phyloP scores from a whole-genome alignment of 2,797 vertebrate species.

The Leptodactylus fallax region DNA sequence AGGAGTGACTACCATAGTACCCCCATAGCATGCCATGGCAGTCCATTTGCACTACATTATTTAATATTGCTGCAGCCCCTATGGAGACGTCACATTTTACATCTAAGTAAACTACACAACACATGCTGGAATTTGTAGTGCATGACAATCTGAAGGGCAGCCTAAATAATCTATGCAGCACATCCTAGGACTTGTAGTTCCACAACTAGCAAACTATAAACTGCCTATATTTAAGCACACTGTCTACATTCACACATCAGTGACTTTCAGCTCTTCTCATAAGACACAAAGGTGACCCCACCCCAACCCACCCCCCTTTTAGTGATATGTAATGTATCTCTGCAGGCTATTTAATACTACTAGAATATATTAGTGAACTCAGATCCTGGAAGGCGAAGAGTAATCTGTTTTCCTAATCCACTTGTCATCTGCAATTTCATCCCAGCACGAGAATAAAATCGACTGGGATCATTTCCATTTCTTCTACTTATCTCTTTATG shows the following conservation, averaged over 20 bases:
- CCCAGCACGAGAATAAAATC: constrained; percentile 1
- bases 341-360: constrained; percentile 13
- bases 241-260: neutral
- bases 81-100: neutral
- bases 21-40: neutral
- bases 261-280: neutral
- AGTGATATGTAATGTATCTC: neutral
- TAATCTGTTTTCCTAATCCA: constrained; percentile 38
- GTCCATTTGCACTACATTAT: no score
- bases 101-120: neutral
- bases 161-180: neutral
- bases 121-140: neutral
- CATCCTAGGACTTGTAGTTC: neutral
- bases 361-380: neutral
- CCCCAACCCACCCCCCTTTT: neutral
- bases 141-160: no score
- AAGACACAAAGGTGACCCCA: neutral
- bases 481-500: constrained; percentile 20
- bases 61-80: neutral
- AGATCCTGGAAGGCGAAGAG: neutral
- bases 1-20: neutral
- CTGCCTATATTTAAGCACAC: neutral
- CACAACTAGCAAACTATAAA: neutral
- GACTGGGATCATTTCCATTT: neutral
- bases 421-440: constrained; percentile 30